Conservation (phyloP, 2,888 invertebrate genomes). For the Trachelus stipa region DNA sequence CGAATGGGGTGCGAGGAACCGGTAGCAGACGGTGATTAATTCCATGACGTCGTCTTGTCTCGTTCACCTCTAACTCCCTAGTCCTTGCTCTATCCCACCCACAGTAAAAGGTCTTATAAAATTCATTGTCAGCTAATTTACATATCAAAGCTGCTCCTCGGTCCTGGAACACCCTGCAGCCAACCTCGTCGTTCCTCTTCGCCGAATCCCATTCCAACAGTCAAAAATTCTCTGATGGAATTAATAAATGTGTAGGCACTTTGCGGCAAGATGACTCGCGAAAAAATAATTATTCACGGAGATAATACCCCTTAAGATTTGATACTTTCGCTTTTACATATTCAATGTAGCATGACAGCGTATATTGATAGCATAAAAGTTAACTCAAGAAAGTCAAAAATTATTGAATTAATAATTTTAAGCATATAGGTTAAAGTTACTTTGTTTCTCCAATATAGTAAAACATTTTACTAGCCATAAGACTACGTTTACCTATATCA, state of each 20-base stretch:
- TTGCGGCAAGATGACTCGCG: conserved; percentile 40
- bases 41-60: conserved; percentile 61
- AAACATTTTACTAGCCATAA: too few species aligned
- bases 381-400: neutral
- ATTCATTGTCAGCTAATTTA: conserved; percentile 65
- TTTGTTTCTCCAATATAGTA: too few species aligned
- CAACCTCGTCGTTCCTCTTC: conserved; percentile 8
- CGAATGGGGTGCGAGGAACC: conserved; percentile 40
- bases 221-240: conserved; percentile 24
- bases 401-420: too few species aligned
- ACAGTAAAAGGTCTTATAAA: conserved; percentile 65
- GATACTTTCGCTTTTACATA: neutral
- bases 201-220: neutral
- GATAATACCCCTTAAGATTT: neutral
- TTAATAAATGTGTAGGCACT: conserved; percentile 38
- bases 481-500: too few species aligned
- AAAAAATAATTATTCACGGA: conserved; percentile 38
- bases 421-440: too few species aligned
- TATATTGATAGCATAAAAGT: neutral
- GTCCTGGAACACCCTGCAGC: conserved; percentile 12
- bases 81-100: conserved; percentile 37
- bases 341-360: neutral
- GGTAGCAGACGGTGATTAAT: conserved; percentile 63
- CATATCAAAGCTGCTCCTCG: conserved; percentile 57
- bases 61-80: conserved; percentile 32